Base-by-base conservation (phyloP, 2,888 invertebrate species). In the Sisyra nigra region DNA sequence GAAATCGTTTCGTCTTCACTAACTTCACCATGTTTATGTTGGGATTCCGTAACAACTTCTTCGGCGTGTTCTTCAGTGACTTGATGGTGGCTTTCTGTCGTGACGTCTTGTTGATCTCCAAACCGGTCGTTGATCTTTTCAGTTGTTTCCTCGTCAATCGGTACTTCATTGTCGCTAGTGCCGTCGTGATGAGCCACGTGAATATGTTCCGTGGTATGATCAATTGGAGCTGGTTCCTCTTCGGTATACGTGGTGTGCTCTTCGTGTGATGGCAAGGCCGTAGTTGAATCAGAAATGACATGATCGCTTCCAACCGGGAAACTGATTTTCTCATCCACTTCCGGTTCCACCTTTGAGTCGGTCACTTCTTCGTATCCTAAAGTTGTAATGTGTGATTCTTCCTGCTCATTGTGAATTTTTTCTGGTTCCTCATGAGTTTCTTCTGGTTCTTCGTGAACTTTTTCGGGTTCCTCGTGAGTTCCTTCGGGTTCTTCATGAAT, bases 1-100 rank as follows among this genome's bases (percentile, higher is more conserved):
- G 7, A 24, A 24, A 7, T 24, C 7, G 24, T 24, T 5, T 24
- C 39, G 17, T 8, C 39, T 40, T 52, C 51, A 11, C 48, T 44
- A 40, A 19, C 30, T 30, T 44, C 47, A 42, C 48, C 50, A 38
- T 48, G 49, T 38, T 49, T 46, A 40, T 49, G 46, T 37, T 48
- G 47, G 1, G 44, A 39, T 40, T 50, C 47, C 9, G 46, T 40
- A 33, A 45, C 42, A 30, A 48, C 35, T 10, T 41, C 44, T 19
- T 47, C 44, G 39, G 34, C 34, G 46, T 37, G 3, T 24, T 24
- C 24, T 24, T 24, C 24, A 24, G 24, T 5, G 3, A 24, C 24
- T 24, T 24, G 5, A 7, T 46, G 44, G 19, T 50, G 46, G 18
- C 17, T 2, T 32, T 41, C 32, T n/a, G 29, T 10, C 9, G 32